Evolutionary conservation across 2,113 vertebrate species (phyloP).

Genomic region (Oreocharis arfaki): DNA sequence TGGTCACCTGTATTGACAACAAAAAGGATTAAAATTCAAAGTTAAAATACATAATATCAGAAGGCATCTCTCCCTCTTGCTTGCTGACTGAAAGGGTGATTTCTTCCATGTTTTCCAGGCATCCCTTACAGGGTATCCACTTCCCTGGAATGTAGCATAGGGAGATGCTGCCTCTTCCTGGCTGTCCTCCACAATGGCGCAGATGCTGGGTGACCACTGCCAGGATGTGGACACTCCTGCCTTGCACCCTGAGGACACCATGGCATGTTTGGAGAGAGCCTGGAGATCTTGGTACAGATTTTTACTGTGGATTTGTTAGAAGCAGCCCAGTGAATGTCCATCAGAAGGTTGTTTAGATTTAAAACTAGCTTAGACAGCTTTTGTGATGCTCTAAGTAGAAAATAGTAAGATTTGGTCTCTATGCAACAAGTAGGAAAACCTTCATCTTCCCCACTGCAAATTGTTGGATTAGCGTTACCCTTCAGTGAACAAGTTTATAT

Average conservation of each 20-base stretch:
- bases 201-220: not conserved
- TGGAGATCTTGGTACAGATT: not conserved
- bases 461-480: not conserved
- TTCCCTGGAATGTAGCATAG: not conserved
- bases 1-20: not conserved
- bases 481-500: constrained; percentile 39
- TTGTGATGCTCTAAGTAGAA: not conserved
- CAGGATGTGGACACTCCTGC: not conserved
- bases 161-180: not conserved
- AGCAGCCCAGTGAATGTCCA: not conserved
- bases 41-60: not conserved
- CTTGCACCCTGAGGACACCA: not conserved
- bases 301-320: not conserved
- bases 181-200: rapidly evolving
- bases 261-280: not conserved
- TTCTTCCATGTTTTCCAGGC: not conserved
- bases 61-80: not conserved
- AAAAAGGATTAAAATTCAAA: not conserved
- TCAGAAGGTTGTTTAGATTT: not conserved
- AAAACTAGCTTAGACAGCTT: not conserved
- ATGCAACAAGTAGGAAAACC: not conserved
- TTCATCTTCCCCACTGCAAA: not conserved
- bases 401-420: not conserved
- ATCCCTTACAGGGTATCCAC: rapidly evolving
- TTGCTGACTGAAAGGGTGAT: not conserved